Evolutionary conservation across 2,797 vertebrate species (phyloP).

Genomic region (Fundulus diaphanus): DNA sequence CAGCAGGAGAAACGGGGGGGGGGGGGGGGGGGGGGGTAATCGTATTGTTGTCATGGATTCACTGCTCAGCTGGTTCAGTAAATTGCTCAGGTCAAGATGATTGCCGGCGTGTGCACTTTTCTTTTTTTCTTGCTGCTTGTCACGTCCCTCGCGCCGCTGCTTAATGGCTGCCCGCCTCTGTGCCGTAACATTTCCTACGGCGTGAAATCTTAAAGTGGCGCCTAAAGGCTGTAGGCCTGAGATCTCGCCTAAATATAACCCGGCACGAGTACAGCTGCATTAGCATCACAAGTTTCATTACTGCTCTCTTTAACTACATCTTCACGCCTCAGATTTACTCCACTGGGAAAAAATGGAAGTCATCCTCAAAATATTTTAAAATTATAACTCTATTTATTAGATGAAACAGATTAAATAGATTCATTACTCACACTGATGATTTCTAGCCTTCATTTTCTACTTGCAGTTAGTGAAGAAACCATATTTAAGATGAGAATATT

Average conservation of each 20-base stretch:
- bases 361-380: too few species aligned
- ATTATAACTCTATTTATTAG: too few species aligned
- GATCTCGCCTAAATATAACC: constrained; percentile 71
- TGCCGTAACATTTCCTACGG: constrained; percentile 54
- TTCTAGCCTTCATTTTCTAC: neutral
- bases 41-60: constrained; percentile 81
- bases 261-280: constrained; percentile 64
- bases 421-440: too few species aligned
- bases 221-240: constrained; percentile 49
- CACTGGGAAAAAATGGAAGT: neutral
- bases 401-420: neutral
- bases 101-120: constrained; percentile 46
- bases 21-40: too few species aligned
- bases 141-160: constrained; percentile 51
- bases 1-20: constrained; percentile 43
- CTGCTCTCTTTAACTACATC: constrained; percentile 35
- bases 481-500: too few species aligned
- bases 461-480: neutral
- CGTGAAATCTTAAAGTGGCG: constrained; percentile 69
- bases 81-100: constrained; percentile 66
- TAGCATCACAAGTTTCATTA: constrained; percentile 68
- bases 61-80: constrained; percentile 55
- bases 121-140: constrained; percentile 31
- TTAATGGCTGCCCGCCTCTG: constrained; percentile 59
- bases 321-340: constrained; percentile 19